Conservation (phyloP, 2,113 vertebrate species). For the Poeciliopsis occidentalis region DNA sequence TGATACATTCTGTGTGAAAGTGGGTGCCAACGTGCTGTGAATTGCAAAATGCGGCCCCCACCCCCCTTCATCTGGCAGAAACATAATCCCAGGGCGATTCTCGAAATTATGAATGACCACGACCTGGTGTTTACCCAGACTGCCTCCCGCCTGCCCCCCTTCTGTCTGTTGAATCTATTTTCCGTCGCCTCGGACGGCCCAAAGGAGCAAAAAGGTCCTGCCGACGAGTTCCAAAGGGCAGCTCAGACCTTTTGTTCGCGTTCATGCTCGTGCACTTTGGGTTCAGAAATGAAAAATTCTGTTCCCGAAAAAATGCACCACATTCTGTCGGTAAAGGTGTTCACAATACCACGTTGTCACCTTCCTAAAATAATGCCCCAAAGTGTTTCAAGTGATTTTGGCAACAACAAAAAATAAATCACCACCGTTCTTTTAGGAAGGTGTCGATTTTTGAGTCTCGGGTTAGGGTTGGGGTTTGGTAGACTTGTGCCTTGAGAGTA, state of each 20-base stretch:
- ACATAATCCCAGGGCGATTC: slow-evolving; percentile 79
- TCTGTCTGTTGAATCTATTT: slow-evolving; percentile 85
- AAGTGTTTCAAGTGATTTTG: too few species aligned
- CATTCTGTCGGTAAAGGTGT: background rate
- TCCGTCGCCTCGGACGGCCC: slow-evolving; percentile 76
- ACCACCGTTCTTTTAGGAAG: too few species aligned
- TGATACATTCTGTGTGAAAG: slow-evolving; percentile 57
- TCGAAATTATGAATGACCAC: slow-evolving; percentile 95
- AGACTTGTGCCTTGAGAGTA: background rate
- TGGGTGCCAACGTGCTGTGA: slow-evolving; percentile 55
- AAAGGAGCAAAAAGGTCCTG: slow-evolving; percentile 72
- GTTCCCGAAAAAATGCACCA: background rate
- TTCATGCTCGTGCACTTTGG: background rate
- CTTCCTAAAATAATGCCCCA: too few species aligned
- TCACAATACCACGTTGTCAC: background rate
- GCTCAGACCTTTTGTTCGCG: background rate
- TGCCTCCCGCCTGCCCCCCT: slow-evolving; percentile 58
- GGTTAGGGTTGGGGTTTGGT: background rate
- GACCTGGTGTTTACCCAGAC: slow-evolving; percentile 92
- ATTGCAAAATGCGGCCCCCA: slow-evolving; percentile 37
- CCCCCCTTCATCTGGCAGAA: slow-evolving; percentile 8
- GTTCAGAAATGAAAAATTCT: background rate
- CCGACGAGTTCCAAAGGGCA: slow-evolving; percentile 34
- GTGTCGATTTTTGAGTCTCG: background rate
- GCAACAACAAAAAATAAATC: too few species aligned